Evolutionary conservation across 2,888 invertebrate genomes (phyloP), one percentile per base, ranked within the genome.

Genomic region (Pterostichus niger): DNA sequence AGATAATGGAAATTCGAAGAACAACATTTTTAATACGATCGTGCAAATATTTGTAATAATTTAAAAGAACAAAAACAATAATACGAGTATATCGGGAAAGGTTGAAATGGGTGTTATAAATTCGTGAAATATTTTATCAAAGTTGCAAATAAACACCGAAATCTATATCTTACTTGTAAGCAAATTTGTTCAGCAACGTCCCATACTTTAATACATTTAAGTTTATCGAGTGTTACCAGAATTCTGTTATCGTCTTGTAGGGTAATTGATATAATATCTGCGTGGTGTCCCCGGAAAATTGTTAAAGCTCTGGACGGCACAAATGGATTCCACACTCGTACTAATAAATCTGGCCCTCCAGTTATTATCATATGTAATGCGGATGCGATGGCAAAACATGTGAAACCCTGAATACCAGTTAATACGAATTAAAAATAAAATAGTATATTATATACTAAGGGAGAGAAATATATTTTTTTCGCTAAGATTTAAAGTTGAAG

Each of bases 241-340:
- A 93, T 92, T 85, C 93, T 92, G 4, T 93, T 94, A n/a, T 89
- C 88, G 84, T 93, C 92, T 90, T 96, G 95, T 81, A 96, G 91
- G 84, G 95, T 91, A 56, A 96, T 89, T 78, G 92, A 92, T 15
- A 92, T 92, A 85, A 97, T 92, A 9, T 94, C 93, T 0, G 94
- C 92, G 86, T 93, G 93, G 88, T 96, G 96, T 0, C 96, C 96
- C 56, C 91, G 90, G 46, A 96, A 91, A 11, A 93, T 89, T 9
- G 92, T 91, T 59, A 90, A 93, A 0, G 95, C 92, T 86, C 94
- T 93, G 75, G 90, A 90, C 0, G 95, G 93, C n/a, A 95, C 93
- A 88, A 95, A 95, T 0, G 96, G 93, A 89, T 95, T 96, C 96
- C 96, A 97, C 76, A 96, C 91, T 49, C 96, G 93, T 33, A 88